A percentile compares a stretch with the other conserved stretches of the same genome.
These are phyloP conservation scores for Melipona bicolor DNA, from an alignment of 2,888 invertebrate species.

Conservation along the genomic window DNA sequence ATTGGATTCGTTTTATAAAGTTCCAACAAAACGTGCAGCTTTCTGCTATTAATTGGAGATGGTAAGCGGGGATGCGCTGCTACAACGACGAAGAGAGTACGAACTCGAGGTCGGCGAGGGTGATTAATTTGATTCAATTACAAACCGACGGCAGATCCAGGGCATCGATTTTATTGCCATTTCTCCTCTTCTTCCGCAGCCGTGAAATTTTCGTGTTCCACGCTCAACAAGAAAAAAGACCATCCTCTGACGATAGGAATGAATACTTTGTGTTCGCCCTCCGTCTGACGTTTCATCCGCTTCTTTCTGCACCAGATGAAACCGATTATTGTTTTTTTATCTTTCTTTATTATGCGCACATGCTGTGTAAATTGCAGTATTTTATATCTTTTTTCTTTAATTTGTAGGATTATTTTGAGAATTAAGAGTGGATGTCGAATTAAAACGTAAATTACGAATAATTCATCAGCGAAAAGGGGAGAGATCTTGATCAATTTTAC, in stretches of 20 bases:
- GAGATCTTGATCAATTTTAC: background rate
- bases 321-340: slow-evolving; percentile 1
- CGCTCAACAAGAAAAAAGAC: background rate
- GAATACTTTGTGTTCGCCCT: background rate
- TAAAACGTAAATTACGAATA: background rate
- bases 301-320: background rate
- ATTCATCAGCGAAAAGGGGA: slow-evolving; percentile 1
- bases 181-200: slow-evolving; percentile 39
- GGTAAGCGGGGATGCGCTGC: slow-evolving; percentile 66
- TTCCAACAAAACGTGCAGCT: slow-evolving; percentile 73
- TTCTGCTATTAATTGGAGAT: slow-evolving; percentile 76
- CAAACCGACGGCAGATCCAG: slow-evolving; percentile 71
- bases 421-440: background rate
- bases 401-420: background rate
- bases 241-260: background rate
- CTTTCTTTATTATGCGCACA: background rate
- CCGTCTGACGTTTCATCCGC: background rate
- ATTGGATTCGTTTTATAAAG: slow-evolving; percentile 79
- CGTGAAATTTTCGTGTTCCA: slow-evolving; percentile 45
- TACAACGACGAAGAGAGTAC: slow-evolving; percentile 67
- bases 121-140: slow-evolving; percentile 81
- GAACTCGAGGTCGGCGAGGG: slow-evolving; percentile 65
- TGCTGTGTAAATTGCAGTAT: background rate
- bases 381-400: background rate
- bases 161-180: slow-evolving; percentile 77